These are phyloP conservation scores for Centrocercus urophasianus DNA, from an alignment of 2,113 vertebrate species.

Conservation along the genomic window DNA sequence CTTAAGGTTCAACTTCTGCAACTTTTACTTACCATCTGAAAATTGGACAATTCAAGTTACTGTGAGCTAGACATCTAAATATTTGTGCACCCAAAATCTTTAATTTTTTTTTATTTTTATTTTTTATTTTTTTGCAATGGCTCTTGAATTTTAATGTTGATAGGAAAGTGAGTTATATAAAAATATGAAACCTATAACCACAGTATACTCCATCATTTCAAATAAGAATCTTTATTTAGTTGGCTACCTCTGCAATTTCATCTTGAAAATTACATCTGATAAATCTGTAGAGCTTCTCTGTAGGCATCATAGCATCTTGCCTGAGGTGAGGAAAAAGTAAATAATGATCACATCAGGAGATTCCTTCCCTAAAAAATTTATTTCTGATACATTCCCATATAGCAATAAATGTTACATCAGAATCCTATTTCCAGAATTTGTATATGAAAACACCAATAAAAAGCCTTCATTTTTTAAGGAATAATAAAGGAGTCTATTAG, in stretches of 20 bases:
- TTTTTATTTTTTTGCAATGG: background rate
- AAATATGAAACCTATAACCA: background rate
- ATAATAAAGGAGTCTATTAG: background rate
- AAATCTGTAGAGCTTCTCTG: background rate
- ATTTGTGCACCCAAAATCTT: background rate
- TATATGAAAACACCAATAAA: background rate
- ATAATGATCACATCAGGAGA: background rate
- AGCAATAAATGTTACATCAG: background rate
- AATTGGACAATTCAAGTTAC: background rate
- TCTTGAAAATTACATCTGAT: background rate
- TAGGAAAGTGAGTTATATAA: background rate
- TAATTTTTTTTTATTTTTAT: background rate
- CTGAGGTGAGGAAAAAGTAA: background rate
- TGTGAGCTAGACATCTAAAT: background rate
- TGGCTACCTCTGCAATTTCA: background rate
- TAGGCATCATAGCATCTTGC: background rate
- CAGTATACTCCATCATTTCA: background rate
- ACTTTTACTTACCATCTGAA: background rate
- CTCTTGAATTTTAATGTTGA: background rate
- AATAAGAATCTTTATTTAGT: background rate
- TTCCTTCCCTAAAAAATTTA: background rate
- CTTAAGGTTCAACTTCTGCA: background rate
- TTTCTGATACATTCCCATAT: background rate
- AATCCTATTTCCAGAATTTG: background rate
- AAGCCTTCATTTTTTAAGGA: background rate